Evolutionary conservation across 2,888 invertebrate genomes (phyloP).

Genomic region (Steromphala cineraria): DNA sequence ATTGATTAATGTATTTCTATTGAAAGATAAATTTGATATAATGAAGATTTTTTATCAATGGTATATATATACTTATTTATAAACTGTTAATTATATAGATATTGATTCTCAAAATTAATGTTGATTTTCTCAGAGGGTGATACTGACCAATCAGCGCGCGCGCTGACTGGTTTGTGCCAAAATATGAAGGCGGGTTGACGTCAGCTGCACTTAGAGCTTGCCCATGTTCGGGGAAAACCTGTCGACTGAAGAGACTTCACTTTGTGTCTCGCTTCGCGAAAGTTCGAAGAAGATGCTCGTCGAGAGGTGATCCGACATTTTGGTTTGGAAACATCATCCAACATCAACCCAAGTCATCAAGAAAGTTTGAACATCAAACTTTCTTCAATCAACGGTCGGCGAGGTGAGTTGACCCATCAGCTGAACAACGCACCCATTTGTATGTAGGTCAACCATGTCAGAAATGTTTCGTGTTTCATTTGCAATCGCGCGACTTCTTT

Average conservation of each 20-base stretch:
- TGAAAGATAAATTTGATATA: neutral
- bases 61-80: too few relatives aligned
- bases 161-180: neutral
- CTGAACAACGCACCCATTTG: slow-evolving; percentile 7
- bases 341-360: neutral
- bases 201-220: neutral
- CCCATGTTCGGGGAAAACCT: neutral
- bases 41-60: too few relatives aligned
- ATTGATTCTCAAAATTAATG: too few relatives aligned
- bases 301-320: neutral
- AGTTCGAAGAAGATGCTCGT: neutral
- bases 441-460: slow-evolving; percentile 7
- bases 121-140: too few relatives aligned
- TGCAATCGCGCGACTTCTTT: neutral
- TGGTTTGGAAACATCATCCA: neutral
- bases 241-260: slow-evolving; percentile 7
- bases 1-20: neutral
- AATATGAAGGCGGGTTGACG: neutral
- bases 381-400: neutral
- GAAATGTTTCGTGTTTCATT: slow-evolving; percentile 1
- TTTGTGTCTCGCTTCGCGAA: neutral
- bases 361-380: slow-evolving; percentile 12
- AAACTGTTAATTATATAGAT: too few relatives aligned
- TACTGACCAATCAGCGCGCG: neutral
- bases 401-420: slow-evolving; percentile 16